phyloP scores from a whole-genome alignment of 2,113 vertebrate genomes.

The Ceyx margarethae region DNA sequence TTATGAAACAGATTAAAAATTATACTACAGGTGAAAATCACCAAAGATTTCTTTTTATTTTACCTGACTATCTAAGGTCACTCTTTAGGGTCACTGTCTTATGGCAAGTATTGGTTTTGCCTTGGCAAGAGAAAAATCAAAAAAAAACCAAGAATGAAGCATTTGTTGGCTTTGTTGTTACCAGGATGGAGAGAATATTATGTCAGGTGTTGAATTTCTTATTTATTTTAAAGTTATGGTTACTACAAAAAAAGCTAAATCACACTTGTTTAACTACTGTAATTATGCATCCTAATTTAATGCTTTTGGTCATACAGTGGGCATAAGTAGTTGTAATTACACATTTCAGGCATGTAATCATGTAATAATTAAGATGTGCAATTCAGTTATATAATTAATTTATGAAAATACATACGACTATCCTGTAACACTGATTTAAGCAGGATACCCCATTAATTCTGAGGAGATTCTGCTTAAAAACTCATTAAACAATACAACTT shows the following conservation, averaged over 20 bases:
- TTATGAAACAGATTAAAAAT: neutral
- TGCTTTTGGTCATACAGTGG: constrained; percentile 50
- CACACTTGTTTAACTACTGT: neutral
- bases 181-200: neutral
- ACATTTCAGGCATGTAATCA: constrained; percentile 47
- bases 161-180: neutral
- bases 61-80: neutral
- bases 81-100: neutral
- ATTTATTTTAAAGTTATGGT: neutral
- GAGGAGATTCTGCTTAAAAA: constrained; percentile 7
- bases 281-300: constrained; percentile 42
- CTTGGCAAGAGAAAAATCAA: neutral
- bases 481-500: neutral
- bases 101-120: fast-evolving
- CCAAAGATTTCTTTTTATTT: neutral
- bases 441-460: neutral
- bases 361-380: constrained; percentile 52
- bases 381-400: constrained; percentile 55
- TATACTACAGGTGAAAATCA: neutral
- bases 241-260: constrained; percentile 20
- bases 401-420: constrained; percentile 31
- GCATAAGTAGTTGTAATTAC: constrained; percentile 51
- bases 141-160: neutral
- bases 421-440: constrained; percentile 21
- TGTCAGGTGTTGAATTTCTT: neutral